Evolutionary conservation across 1,140 invertebrate species (phyloP).

Genomic region (Zaprionus camerounensis): DNA sequence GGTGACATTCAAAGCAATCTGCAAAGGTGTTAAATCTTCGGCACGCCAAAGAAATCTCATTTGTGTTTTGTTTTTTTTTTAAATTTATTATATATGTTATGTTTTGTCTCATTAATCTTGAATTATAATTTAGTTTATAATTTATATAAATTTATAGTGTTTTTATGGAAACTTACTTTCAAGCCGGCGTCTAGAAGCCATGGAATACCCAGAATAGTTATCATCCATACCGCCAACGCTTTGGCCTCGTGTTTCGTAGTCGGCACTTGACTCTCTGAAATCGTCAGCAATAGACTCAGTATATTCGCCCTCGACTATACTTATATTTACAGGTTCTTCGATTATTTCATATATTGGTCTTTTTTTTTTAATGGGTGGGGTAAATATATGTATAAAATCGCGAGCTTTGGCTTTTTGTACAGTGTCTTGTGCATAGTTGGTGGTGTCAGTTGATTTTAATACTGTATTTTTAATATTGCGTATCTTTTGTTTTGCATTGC

Average conservation of each 20-base stretch:
- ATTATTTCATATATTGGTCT: constrained; percentile 80
- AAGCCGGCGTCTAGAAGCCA: constrained; percentile 64
- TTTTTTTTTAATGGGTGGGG: constrained; percentile 75
- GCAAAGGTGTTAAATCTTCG: not conserved
- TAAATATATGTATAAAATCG: constrained; percentile 83
- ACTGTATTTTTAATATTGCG: constrained; percentile 81
- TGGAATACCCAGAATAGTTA: constrained; percentile 79
- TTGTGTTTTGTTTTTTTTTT: not conserved
- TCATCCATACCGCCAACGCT: constrained; percentile 81
- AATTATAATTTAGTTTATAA: constrained; percentile 5
- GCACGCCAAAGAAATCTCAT: not conserved
- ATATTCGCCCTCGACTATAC: constrained; percentile 73
- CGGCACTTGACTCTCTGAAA: constrained; percentile 78
- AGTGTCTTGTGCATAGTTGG: constrained; percentile 83
- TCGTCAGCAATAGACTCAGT: constrained; percentile 80
- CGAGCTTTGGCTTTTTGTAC: constrained; percentile 82
- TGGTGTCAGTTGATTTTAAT: constrained; percentile 78
- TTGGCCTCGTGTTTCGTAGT: constrained; percentile 70
- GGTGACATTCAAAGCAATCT: not conserved
- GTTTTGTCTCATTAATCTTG: not conserved
- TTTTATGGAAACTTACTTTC: constrained; percentile 74
- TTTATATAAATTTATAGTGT: constrained; percentile 1
- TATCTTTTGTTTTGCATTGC: constrained; percentile 82
- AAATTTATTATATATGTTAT: not conserved
- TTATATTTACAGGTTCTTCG: constrained; percentile 74